Conservation (phyloP, 2,113 vertebrate species). For the Tautogolabrus adspersus region DNA sequence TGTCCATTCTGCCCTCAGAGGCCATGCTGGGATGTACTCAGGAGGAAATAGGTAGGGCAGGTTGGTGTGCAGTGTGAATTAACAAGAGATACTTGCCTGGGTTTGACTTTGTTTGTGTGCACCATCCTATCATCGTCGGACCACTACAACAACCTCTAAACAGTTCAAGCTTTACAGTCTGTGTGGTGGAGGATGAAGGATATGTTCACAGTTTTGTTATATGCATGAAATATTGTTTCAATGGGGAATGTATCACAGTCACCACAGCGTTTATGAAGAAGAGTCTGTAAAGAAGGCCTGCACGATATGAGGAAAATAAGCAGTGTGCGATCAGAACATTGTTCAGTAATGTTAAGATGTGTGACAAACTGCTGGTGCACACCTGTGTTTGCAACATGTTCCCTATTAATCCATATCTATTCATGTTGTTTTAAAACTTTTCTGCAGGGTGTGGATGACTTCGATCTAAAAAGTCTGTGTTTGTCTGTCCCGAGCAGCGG, state of each 20-base stretch:
- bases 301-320: too few species aligned
- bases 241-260: too few species aligned
- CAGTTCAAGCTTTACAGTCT: neutral
- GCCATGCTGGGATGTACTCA: slow-evolving; percentile 81
- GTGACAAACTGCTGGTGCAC: too few species aligned
- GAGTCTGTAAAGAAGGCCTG: too few species aligned
- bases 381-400: too few species aligned
- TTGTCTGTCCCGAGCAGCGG: too few species aligned
- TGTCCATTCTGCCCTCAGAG: slow-evolving; percentile 77
- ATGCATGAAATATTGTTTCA: neutral
- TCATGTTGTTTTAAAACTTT: too few species aligned
- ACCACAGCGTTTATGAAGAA: neutral
- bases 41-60: slow-evolving; percentile 82
- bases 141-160: neutral
- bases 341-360: too few species aligned
- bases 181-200: slow-evolving; percentile 38
- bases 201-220: slow-evolving; percentile 9
- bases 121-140: slow-evolving; percentile 44
- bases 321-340: too few species aligned
- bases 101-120: slow-evolving; percentile 51
- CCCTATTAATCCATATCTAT: too few species aligned
- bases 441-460: too few species aligned
- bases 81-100: slow-evolving; percentile 53
- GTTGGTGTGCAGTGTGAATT: slow-evolving; percentile 72
- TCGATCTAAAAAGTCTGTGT: too few species aligned